Conservation (phyloP, 2,888 invertebrate genomes). For the Amorpha juglandis region DNA sequence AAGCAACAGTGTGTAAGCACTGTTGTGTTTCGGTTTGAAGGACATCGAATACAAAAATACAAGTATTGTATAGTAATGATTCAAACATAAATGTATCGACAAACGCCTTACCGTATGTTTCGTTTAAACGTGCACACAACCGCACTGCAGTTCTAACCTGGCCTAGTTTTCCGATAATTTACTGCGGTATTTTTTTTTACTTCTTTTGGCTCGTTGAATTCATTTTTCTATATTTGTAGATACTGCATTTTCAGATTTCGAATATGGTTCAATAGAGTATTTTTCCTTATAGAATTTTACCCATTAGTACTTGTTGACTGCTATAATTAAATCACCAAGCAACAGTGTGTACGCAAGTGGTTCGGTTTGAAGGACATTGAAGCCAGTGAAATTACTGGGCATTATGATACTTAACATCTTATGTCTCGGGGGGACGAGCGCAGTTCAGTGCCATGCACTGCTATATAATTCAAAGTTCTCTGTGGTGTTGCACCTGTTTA, state of each 20-base stretch:
- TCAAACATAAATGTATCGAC: neutral
- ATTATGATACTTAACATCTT: too few relatives aligned
- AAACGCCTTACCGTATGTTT: conserved; percentile 9
- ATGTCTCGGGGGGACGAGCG: too few relatives aligned
- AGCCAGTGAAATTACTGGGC: too few relatives aligned
- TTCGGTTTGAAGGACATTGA: too few relatives aligned
- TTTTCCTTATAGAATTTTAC: neutral
- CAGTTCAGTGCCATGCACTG: too few relatives aligned
- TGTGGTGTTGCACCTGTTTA: too few relatives aligned
- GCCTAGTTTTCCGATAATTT: conserved; percentile 25
- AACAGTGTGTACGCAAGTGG: too few relatives aligned
- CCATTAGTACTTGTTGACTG: neutral
- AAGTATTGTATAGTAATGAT: neutral
- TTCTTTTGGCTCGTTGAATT: neutral
- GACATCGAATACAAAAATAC: too few relatives aligned
- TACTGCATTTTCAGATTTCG: neutral
- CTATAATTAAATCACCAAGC: neutral
- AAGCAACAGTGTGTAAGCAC: too few relatives aligned
- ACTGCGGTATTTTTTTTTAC: conserved; percentile 6
- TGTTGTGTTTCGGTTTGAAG: too few relatives aligned
- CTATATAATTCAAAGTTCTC: too few relatives aligned
- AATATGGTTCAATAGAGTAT: conserved; percentile 1
- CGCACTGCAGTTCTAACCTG: conserved; percentile 15
- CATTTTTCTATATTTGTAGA: conserved; percentile 4
- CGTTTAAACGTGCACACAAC: conserved; percentile 14